Base-by-base conservation (phyloP, 2,797 vertebrate species). In the Oceanodroma leucorhoa region DNA sequence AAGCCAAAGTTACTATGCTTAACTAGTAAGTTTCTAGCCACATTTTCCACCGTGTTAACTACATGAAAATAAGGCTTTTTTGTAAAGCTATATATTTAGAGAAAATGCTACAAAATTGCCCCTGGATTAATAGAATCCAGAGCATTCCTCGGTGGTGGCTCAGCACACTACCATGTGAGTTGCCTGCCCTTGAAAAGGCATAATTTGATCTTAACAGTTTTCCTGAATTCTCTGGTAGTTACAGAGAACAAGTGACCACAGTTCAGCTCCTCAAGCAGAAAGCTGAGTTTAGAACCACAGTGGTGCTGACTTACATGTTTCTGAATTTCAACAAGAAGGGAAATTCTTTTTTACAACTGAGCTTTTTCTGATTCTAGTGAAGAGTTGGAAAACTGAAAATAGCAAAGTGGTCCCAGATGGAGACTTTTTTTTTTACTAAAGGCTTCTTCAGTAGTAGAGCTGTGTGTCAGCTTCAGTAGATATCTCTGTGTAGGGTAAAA, bases 91-190 rank as follows among this genome's bases (percentile, higher is more conserved):
- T 77, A 40, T 92, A 95, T 93, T 89, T 95, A 83, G 78, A 83
- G 55, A 90, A 93, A 95, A 89, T 53, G 79, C 78, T 89, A 90
- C 75, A 93, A 94, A 96, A 96, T 92, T 95, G 78, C 67, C 32
- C 87, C 95, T 95, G 41, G 97, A 97, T 98, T 97, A 98, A 97
- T 97, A 97, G 97, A 97, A 97, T 95, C 97, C 96, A 96, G 93
- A 95, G 89, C 97, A 97, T 98, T 98, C 97, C 97, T 95, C 95
- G 87, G 96, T 96, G 95, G 96, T 96, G 93, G 91, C 96, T 97
- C 96, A 97, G 93, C 83, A 85, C 26, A 87, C 91, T 96, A 88
- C 95, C 85, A 96, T 92, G 89, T 36, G 71, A 97, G 93, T 76
- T 85, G 87, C 67, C 38, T 92, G 83, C 73, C 86, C 85, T 96